Conservation (phyloP, 1,140 invertebrate species). For the Ostrea edulis region DNA sequence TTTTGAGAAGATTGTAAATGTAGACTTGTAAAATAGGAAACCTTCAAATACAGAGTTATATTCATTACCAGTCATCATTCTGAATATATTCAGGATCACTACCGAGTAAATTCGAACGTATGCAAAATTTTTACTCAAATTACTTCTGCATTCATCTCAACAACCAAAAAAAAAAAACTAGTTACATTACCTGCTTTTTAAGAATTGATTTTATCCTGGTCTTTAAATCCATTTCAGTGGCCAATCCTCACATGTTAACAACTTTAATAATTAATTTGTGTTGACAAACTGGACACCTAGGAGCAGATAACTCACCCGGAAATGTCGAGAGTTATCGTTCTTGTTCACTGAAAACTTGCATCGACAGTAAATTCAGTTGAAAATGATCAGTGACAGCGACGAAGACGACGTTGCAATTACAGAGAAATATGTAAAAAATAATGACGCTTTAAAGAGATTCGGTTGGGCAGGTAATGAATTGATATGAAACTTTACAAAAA, state of each 20-base stretch:
- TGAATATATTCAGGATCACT: not conserved
- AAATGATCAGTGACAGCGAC: conserved; percentile 46
- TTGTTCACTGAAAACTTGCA: conserved; percentile 13
- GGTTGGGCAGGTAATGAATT: conserved; percentile 60
- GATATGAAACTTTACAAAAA: no score
- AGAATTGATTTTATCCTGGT: conserved; percentile 71
- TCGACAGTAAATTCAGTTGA: conserved; percentile 10
- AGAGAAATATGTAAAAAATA: conserved; percentile 54
- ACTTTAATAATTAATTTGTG: not conserved
- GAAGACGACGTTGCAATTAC: conserved; percentile 26
- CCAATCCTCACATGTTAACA: not conserved
- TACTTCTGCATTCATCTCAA: not conserved
- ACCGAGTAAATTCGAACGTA: conserved; percentile 8
- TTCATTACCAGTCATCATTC: no score
- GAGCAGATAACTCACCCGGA: conserved; percentile 26
- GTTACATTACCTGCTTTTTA: conserved; percentile 64
- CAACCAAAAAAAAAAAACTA: not conserved
- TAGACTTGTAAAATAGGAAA: no score
- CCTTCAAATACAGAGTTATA: no score
- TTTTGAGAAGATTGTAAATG: no score
- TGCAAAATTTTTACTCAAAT: not conserved
- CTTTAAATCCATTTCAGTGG: conserved; percentile 67
- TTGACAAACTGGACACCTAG: not conserved
- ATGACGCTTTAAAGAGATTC: conserved; percentile 58
- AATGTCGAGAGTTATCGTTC: conserved; percentile 20